Percentiles rank a stretch among this genome's conserved stretches.
These are phyloP conservation scores for Euschistus heros DNA, from an alignment of 1,140 invertebrate species.

Conservation along the genomic window DNA sequence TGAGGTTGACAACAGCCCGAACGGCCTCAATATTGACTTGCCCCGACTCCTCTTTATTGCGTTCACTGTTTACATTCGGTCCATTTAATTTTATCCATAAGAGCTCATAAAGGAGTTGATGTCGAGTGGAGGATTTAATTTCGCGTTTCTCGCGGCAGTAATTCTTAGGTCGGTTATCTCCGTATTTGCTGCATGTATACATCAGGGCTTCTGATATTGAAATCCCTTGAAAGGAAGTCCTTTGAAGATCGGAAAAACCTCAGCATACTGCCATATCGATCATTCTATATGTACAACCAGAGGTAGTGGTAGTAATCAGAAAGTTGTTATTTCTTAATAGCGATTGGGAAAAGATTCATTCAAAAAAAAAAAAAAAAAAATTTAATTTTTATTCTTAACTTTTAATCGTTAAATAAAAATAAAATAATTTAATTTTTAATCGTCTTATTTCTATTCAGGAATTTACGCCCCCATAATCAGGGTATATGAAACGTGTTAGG, in stretches of 20 bases:
- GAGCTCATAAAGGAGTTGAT: slow-evolving; percentile 21
- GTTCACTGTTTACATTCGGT: slow-evolving; percentile 23
- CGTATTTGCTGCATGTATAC: slow-evolving; percentile 22
- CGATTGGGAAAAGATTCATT: too few species aligned
- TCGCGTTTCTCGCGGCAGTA: slow-evolving; percentile 15
- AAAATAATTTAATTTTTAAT: too few species aligned
- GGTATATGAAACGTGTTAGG: too few species aligned
- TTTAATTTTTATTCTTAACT: too few species aligned
- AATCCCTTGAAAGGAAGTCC: slow-evolving; percentile 8
- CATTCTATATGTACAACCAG: not conserved
- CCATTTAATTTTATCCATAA: slow-evolving; percentile 25
- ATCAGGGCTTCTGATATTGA: slow-evolving; percentile 18
- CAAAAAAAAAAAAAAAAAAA: too few species aligned
- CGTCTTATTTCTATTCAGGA: too few species aligned
- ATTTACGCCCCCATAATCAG: too few species aligned
- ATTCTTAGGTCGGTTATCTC: slow-evolving; percentile 18
- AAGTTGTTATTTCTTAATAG: not conserved
- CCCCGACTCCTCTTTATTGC: slow-evolving; percentile 18
- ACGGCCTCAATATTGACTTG: not conserved
- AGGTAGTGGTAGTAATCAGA: not conserved
- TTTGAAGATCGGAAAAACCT: not conserved
- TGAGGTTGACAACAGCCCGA: slow-evolving; percentile 6
- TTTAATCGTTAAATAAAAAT: too few species aligned
- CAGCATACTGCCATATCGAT: not conserved
- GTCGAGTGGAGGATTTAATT: slow-evolving; percentile 22